Conservation (phyloP, 2,113 vertebrate genomes). For the Ictalurus punctatus region DNA sequence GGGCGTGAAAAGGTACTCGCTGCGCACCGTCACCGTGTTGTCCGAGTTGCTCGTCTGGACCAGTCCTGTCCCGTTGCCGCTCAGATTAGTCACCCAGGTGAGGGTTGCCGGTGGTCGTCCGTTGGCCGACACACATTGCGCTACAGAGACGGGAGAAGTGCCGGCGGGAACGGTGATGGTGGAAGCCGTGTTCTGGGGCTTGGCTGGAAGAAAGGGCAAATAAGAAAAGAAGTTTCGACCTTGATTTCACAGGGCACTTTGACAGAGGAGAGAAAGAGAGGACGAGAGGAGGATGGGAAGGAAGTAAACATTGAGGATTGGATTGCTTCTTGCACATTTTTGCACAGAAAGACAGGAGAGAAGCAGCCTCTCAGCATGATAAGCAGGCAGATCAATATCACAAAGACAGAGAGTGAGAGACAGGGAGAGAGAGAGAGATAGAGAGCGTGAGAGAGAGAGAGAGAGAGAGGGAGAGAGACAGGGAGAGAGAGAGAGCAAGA, state of each 20-base stretch:
- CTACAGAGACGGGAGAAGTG: slow-evolving; percentile 63
- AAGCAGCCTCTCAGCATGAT: slow-evolving; percentile 69
- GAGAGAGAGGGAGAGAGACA: neutral
- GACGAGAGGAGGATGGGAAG: slow-evolving; percentile 44
- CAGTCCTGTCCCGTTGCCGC: slow-evolving; percentile 59
- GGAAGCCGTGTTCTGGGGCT: slow-evolving; percentile 72
- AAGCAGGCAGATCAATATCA: slow-evolving; percentile 73
- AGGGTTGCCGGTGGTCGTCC: slow-evolving; percentile 77
- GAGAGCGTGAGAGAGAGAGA: slow-evolving; percentile 43
- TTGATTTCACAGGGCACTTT: slow-evolving; percentile 30
- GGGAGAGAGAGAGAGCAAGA: slow-evolving; percentile 40
- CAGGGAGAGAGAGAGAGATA: neutral
- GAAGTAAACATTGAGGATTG: slow-evolving; percentile 59
- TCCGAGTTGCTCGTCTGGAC: slow-evolving; percentile 49
- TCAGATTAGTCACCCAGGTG: slow-evolving; percentile 72
- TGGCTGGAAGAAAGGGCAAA: slow-evolving; percentile 67
- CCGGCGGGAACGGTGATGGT: slow-evolving; percentile 64
- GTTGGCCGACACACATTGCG: slow-evolving; percentile 73
- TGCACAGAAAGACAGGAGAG: slow-evolving; percentile 59
- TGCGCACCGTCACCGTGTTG: slow-evolving; percentile 77
- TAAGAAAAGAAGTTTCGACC: slow-evolving; percentile 29
- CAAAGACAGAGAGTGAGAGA: slow-evolving; percentile 37
- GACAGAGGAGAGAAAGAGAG: slow-evolving; percentile 45
- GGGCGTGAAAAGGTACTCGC: slow-evolving; percentile 75
- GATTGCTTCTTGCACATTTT: slow-evolving; percentile 47